A percentile compares a stretch with the other conserved stretches of the same genome.
phyloP scores from a whole-genome alignment of 2,113 vertebrate species.

The Saccopteryx bilineata region DNA sequence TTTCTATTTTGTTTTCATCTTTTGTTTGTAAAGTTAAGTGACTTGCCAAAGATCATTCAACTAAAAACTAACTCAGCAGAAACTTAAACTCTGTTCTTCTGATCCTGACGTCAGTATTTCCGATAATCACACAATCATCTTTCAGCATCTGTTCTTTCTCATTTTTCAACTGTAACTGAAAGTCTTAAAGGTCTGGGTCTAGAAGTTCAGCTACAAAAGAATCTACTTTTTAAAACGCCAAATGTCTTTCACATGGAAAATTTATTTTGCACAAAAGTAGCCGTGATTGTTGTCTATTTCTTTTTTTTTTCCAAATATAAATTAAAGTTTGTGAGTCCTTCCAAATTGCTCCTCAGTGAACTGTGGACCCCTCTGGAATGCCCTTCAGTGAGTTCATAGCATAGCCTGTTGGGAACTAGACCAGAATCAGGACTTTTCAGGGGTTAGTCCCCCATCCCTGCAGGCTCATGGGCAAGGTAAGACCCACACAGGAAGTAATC shows the following conservation, averaged over 20 bases:
- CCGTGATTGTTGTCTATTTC: background rate
- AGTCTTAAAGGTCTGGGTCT: conserved; percentile 18
- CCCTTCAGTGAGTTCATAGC: background rate
- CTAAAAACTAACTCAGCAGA: background rate
- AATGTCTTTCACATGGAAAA: background rate
- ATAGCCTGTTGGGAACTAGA: background rate
- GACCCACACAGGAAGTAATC: background rate
- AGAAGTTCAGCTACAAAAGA: conserved; percentile 29
- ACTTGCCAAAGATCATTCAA: background rate
- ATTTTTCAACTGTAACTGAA: conserved; percentile 5
- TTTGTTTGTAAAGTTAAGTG: background rate
- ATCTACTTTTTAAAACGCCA: background rate
- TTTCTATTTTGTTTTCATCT: background rate
- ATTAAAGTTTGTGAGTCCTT: background rate
- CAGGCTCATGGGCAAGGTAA: background rate
- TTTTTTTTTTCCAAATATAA: background rate
- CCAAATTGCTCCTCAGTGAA: background rate
- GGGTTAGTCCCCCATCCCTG: background rate
- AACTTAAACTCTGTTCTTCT: background rate
- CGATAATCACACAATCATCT: background rate
- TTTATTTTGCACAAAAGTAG: conserved; percentile 4
- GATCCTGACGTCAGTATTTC: background rate
- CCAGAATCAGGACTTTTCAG: background rate
- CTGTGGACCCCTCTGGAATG: background rate
- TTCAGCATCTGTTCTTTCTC: background rate